These are phyloP conservation scores for Neelides sp. DNA, from an alignment of 1,140 invertebrate species.

Conservation along the genomic window DNA sequence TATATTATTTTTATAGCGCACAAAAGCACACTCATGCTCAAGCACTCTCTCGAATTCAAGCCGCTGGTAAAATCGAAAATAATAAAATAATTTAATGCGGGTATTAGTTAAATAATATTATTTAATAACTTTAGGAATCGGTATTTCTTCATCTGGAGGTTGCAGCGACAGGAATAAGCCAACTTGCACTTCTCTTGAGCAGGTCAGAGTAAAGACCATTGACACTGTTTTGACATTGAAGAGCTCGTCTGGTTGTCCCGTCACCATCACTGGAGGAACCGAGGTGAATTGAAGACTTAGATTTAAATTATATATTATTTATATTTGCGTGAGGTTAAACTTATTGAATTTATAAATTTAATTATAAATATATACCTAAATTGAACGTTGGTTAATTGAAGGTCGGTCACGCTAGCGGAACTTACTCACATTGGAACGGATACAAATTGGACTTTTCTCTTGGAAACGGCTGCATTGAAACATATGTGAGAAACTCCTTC, in stretches of 20 bases:
- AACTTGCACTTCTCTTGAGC: conserved; percentile 24
- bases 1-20: conserved; percentile 4
- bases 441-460: conserved; percentile 25
- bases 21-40: conserved; percentile 14
- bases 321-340: too few species aligned
- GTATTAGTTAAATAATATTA: not conserved
- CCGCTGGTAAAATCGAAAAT: conserved; percentile 5
- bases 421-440: conserved; percentile 28
- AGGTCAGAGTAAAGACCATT: conserved; percentile 16
- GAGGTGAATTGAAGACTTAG: conserved; percentile 12
- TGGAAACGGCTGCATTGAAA: conserved; percentile 17
- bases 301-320: too few species aligned
- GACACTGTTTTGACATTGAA: conserved; percentile 16
- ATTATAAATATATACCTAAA: not conserved
- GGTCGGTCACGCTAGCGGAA: conserved; percentile 21
- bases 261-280: conserved; percentile 26
- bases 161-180: conserved; percentile 23
- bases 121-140: conserved; percentile 12
- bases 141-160: conserved; percentile 18
- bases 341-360: not conserved
- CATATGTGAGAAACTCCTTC: conserved; percentile 17
- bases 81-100: not conserved
- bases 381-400: not conserved
- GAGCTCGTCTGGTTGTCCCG: conserved; percentile 15
- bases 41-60: conserved; percentile 14